Base-by-base conservation (phyloP, 2,113 vertebrate species). In the Ibidorhyncha struthersii region DNA sequence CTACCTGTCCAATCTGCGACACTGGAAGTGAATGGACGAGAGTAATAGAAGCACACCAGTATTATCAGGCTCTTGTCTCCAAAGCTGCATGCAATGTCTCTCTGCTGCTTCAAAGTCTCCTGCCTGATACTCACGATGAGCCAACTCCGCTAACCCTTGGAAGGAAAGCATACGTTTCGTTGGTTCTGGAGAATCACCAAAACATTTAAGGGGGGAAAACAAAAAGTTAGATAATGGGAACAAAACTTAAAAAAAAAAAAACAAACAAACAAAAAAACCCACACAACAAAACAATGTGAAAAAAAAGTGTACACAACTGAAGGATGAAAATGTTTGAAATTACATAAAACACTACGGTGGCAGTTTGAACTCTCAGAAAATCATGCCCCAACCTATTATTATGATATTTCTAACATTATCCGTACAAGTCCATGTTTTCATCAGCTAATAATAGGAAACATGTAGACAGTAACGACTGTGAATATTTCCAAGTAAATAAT, bases 81-180 rank as follows among this genome's bases (percentile, higher is more conserved):
- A 99, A 77, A 99, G 98, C 97, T 99, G 99, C 99, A 99, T 99
- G 98, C 99, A 99, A 98, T 99, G 99, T 96, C 99, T 99, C 97
- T 99, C 99, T 65, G 99, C 99, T 86, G 99, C 99, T 98, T 99
- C 99, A 97, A 99, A 99, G 98, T 99, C 99, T 66, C 99, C 99
- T 82, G 99, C 99, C 98, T 99, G 99, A 98, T 99, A 99, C 97
- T 99, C 99, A 76, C 99, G 99, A 97, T 99, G 99, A 98, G 99
- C 99, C 99, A 99, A 98, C 98, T 99, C 99, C 92, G 99, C 99
- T 99, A 99, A 99, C 99, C 99, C 99, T 99, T 99, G 99, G 99
- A 99, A 99, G 99, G 99, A 99, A 99, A 99, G 99, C 98, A 99
- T 99, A 99, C 98, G 99, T 99, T 99, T 99, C 98, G 99, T 99